Conservation (phyloP, 1,140 invertebrate species). For the Lordiphosa collinella region DNA sequence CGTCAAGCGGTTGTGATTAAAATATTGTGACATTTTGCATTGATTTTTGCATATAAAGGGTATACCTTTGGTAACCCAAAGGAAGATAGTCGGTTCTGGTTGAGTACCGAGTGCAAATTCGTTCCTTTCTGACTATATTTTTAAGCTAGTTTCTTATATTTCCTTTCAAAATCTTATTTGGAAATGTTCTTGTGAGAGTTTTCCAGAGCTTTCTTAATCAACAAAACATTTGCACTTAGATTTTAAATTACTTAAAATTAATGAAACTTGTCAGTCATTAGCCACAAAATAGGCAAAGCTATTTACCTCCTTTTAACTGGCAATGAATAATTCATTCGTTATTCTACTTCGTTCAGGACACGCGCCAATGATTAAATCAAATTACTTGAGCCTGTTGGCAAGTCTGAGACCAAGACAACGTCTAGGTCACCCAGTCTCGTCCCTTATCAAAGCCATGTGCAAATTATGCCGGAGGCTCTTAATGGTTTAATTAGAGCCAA, state of each 20-base stretch:
- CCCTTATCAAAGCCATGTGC: constrained; percentile 23
- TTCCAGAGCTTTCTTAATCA: too few species aligned
- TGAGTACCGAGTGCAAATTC: too few species aligned
- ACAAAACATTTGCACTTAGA: constrained; percentile 8
- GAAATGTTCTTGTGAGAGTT: too few species aligned
- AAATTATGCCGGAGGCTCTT: constrained; percentile 20
- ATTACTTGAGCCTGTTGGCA: constrained; percentile 30
- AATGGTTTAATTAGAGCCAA: constrained; percentile 40
- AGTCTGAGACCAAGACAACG: not conserved
- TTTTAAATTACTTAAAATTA: constrained; percentile 30
- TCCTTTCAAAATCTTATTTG: too few species aligned
- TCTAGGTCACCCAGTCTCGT: constrained; percentile 21
- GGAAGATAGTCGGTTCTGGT: too few species aligned
- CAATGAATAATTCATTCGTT: constrained; percentile 67
- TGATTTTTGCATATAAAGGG: too few species aligned
- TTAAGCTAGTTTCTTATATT: too few species aligned
- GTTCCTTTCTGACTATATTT: too few species aligned
- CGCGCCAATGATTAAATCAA: constrained; percentile 64
- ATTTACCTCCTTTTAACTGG: constrained; percentile 23
- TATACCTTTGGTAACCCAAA: too few species aligned
- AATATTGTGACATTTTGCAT: too few species aligned
- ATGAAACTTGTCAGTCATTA: constrained; percentile 18
- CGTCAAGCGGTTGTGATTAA: too few species aligned
- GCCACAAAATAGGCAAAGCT: constrained; percentile 1
- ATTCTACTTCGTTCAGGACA: constrained; percentile 29